Evolutionary conservation across 2,888 invertebrate genomes (phyloP), one percentile per base, ranked within the genome.

Genomic region (Coenonympha arcania): DNA sequence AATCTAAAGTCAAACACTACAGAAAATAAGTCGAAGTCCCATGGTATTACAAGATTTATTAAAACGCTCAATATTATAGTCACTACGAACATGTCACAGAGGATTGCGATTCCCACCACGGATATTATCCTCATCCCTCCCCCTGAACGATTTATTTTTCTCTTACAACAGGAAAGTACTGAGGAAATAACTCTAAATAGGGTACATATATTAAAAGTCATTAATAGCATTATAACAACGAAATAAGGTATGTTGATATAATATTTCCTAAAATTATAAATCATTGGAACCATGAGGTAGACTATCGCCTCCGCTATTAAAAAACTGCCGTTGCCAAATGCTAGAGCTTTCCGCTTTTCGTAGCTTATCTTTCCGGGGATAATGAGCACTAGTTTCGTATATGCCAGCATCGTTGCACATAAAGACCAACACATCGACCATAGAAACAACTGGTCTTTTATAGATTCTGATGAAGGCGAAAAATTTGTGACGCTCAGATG

Each of bases 391-490:
- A 62, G 37, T 18, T 53, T 58, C 1, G 49, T 9, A 33, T 60
- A 62, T 2, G 60, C 58, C 6, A 58, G 36, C 4, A 60, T 15
- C 0, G 56, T 47, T 6, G 60, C 55, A 31, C 58, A 60, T 5
- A 59, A 5, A 0, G 62, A 58, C 58, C 61, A 61, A 8, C 60
- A 54, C 6, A 58, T 15, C 0, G 49, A 26, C 1, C 30, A 18
- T 1, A 54, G 20, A 4, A 58, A 56, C 2, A 58, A 18, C n/a
- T 55, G 54, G 0, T 22, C 9, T 6, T 41, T 31, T 8, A 55
- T 19, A 6, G 3, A 9, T 11, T 8, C n/a, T 6, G 41, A 4
- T 1, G n/a, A 16, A 2, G n/a, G 3, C 3, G 24, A 4, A 15
- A 26, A 43, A n/a, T 33, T 8, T 1, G 13, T 28, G 19, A 37